Conservation (phyloP, 2,113 vertebrate species). For the Chelonoidis abingdonii region DNA sequence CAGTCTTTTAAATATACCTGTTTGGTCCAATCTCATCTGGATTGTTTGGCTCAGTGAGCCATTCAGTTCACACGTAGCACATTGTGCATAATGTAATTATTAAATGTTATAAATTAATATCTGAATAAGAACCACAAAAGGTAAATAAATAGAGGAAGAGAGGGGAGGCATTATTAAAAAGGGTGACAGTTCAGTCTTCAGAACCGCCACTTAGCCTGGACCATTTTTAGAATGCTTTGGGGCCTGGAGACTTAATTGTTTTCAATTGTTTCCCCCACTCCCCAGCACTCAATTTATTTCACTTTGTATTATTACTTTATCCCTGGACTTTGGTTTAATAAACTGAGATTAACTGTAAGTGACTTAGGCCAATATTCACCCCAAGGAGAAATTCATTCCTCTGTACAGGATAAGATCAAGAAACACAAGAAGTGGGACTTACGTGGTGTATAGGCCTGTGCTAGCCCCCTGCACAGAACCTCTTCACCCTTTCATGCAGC, state of each 20-base stretch:
- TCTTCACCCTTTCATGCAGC: neutral
- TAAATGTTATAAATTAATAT: slow-evolving; percentile 52
- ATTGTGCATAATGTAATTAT: slow-evolving; percentile 37
- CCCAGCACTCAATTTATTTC: slow-evolving; percentile 16
- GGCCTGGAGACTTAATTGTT: slow-evolving; percentile 42
- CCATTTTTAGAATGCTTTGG: slow-evolving; percentile 45
- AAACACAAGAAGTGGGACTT: slow-evolving; percentile 39
- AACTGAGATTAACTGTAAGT: slow-evolving; percentile 61
- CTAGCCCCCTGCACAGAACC: neutral
- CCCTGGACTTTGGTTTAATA: neutral
- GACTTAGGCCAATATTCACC: slow-evolving; percentile 60
- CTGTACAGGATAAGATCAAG: slow-evolving; percentile 31
- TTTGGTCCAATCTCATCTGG: slow-evolving; percentile 62
- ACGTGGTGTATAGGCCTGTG: neutral
- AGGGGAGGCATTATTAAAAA: slow-evolving; percentile 44
- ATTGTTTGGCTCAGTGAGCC: slow-evolving; percentile 64
- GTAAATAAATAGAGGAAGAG: slow-evolving; percentile 1
- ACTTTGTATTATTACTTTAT: slow-evolving; percentile 45
- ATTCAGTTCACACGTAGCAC: slow-evolving; percentile 38
- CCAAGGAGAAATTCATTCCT: slow-evolving; percentile 49
- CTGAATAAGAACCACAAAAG: slow-evolving; percentile 24
- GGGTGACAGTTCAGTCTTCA: slow-evolving; percentile 29
- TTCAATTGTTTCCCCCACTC: slow-evolving; percentile 33
- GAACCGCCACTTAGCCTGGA: slow-evolving; percentile 28
- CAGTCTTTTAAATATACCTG: slow-evolving; percentile 45